These are phyloP conservation scores for Oncorhynchus gorbuscha DNA, from an alignment of 2,113 vertebrate species.

Conservation along the genomic window DNA sequence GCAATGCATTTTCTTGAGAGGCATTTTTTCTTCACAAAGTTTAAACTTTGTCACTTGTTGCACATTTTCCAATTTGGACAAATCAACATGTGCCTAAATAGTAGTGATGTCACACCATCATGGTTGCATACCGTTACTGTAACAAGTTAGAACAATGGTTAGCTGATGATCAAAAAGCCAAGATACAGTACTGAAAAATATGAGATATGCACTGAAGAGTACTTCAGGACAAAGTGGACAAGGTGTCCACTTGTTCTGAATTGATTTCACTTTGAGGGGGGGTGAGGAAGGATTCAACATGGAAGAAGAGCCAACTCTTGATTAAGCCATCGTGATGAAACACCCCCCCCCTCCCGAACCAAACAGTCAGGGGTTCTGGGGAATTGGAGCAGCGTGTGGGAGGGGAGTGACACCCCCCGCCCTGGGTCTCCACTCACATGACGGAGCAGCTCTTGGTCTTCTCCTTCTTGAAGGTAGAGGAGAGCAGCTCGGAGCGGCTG, in stretches of 20 bases:
- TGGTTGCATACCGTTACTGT: constrained; percentile 55
- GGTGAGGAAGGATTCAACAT: constrained; percentile 73
- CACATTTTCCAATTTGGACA: constrained; percentile 65
- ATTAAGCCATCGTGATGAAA: constrained; percentile 65
- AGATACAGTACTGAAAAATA: constrained; percentile 60
- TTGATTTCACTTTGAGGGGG: constrained; percentile 30
- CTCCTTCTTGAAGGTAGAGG: constrained; percentile 92
- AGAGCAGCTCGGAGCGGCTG: constrained; percentile 90
- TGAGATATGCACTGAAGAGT: constrained; percentile 64
- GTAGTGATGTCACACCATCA: constrained; percentile 54
- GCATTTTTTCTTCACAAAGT: constrained; percentile 62
- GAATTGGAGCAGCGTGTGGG: constrained; percentile 43
- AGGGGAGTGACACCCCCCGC: background rate
- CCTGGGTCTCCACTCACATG: constrained; percentile 81
- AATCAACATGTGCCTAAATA: constrained; percentile 63
- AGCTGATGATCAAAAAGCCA: constrained; percentile 62
- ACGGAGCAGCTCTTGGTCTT: constrained; percentile 94
- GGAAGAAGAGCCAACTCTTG: constrained; percentile 49
- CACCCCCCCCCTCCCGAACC: constrained; percentile 59
- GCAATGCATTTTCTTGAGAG: constrained; percentile 52
- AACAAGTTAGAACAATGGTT: constrained; percentile 43
- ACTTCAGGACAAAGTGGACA: constrained; percentile 73
- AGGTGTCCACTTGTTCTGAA: constrained; percentile 72
- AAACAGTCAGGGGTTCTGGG: constrained; percentile 42
- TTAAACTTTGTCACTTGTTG: constrained; percentile 40